Evolutionary conservation across 1,140 invertebrate species (phyloP).

Genomic region (Branchinecta lynchi): DNA sequence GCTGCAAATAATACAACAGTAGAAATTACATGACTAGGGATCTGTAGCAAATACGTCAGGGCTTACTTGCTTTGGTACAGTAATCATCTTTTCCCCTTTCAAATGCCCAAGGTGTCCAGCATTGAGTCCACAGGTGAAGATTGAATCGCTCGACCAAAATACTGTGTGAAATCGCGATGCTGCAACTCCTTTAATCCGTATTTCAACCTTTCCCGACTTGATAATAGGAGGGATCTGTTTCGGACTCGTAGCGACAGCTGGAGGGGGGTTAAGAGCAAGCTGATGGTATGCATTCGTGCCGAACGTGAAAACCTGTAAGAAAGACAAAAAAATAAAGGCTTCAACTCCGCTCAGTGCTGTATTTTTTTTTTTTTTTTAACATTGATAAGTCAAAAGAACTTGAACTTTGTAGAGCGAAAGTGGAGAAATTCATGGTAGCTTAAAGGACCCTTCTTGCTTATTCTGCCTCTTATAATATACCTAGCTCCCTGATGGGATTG

Average conservation of each 20-base stretch:
- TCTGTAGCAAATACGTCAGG: no score
- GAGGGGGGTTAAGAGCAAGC: conserved; percentile 40
- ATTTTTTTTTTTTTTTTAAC: no score
- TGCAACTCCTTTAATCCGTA: conserved; percentile 36
- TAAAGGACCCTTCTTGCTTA: no score
- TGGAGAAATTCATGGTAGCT: no score
- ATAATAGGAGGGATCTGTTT: conserved; percentile 29
- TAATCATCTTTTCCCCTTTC: conserved; percentile 24
- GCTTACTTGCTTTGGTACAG: conserved; percentile 33
- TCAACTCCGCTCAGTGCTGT: background rate
- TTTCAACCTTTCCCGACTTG: conserved; percentile 24
- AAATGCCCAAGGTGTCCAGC: conserved; percentile 50
- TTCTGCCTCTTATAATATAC: no score
- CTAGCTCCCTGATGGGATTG: no score
- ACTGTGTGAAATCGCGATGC: conserved; percentile 49
- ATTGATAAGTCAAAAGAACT: no score
- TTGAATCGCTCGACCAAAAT: conserved; percentile 39
- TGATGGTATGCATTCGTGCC: conserved; percentile 47
- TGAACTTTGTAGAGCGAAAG: no score
- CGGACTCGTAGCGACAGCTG: conserved; percentile 37
- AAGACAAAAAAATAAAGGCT: conserved; percentile 19
- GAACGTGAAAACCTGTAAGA: conserved; percentile 42
- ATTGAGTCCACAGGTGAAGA: conserved; percentile 54
- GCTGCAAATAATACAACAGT: no score
- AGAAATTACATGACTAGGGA: no score